phyloP scores from a whole-genome alignment of 2,888 invertebrate genomes.

The Orthosia gothica region DNA sequence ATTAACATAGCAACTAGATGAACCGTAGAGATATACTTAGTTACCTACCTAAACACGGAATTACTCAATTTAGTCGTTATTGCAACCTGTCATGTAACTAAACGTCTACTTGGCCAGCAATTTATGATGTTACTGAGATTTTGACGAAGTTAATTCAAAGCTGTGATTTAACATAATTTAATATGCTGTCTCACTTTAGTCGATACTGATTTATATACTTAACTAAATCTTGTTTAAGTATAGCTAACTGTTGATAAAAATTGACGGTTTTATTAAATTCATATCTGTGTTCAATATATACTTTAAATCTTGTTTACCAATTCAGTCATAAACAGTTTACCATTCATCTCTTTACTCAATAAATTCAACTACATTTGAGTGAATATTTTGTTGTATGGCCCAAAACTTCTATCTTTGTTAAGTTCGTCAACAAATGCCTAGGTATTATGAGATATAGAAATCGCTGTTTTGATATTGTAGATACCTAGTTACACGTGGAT shows the following conservation, averaged over 20 bases:
- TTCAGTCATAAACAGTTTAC: slow-evolving; percentile 4
- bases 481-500: background rate
- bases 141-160: slow-evolving; percentile 45
- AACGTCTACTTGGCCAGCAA: slow-evolving; percentile 51
- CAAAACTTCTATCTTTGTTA: background rate
- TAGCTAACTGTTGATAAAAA: slow-evolving; percentile 22
- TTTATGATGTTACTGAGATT: slow-evolving; percentile 51
- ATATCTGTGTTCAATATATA: slow-evolving; percentile 11
- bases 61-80: slow-evolving; percentile 37
- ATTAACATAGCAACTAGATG: slow-evolving; percentile 4
- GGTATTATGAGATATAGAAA: background rate
- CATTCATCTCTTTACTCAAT: background rate
- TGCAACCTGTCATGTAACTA: slow-evolving; percentile 43
- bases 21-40: slow-evolving; percentile 10
- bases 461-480: background rate
- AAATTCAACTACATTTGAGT: background rate
- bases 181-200: slow-evolving; percentile 24
- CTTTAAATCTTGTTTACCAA: background rate
- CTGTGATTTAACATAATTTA: slow-evolving; percentile 49
- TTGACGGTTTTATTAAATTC: slow-evolving; percentile 25
- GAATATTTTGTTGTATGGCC: background rate
- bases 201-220: slow-evolving; percentile 42
- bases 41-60: slow-evolving; percentile 3
- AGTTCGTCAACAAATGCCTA: no score
- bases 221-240: slow-evolving; percentile 31